Evolutionary conservation across 1,140 invertebrate genomes (phyloP).

Genomic region (Brevipalpus yothersi): DNA sequence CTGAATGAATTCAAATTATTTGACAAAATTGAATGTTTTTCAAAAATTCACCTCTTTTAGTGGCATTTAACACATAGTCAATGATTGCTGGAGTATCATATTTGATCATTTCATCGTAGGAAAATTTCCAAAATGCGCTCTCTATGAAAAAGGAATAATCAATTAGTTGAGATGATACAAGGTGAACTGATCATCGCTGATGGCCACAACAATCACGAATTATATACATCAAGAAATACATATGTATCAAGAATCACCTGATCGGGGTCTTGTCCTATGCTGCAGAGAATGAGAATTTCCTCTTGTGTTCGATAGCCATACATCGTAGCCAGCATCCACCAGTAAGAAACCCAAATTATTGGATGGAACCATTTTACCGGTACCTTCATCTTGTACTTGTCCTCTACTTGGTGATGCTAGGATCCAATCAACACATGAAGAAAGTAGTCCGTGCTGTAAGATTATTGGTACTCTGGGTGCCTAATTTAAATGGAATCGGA

Average conservation of each 20-base stretch:
- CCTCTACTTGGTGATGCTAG: constrained; percentile 14
- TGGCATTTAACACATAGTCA: constrained; percentile 22
- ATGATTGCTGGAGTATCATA: constrained; percentile 27
- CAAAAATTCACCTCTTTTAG: constrained; percentile 22
- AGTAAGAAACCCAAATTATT: background rate
- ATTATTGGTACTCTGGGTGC: constrained; percentile 17
- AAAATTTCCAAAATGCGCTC: constrained; percentile 5
- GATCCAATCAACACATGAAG: constrained; percentile 46
- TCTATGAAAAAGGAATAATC: background rate
- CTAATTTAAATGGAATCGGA: too few relatives aligned
- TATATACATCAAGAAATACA: too few relatives aligned
- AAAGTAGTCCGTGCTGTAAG: constrained; percentile 48
- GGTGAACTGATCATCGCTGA: too few relatives aligned
- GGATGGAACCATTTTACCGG: too few relatives aligned
- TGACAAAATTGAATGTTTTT: too few relatives aligned
- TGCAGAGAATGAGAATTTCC: constrained; percentile 17
- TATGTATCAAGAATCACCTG: too few relatives aligned
- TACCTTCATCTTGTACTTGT: too few relatives aligned
- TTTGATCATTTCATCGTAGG: constrained; percentile 16
- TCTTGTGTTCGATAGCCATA: constrained; percentile 18
- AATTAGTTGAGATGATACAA: too few relatives aligned
- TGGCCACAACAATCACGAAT: too few relatives aligned
- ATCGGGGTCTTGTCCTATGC: constrained; percentile 6
- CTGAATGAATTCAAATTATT: background rate
- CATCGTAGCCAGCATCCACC: constrained; percentile 14